phyloP scores from a whole-genome alignment of 2,113 vertebrate species.

The Sterrhoptilus dennistouni region DNA sequence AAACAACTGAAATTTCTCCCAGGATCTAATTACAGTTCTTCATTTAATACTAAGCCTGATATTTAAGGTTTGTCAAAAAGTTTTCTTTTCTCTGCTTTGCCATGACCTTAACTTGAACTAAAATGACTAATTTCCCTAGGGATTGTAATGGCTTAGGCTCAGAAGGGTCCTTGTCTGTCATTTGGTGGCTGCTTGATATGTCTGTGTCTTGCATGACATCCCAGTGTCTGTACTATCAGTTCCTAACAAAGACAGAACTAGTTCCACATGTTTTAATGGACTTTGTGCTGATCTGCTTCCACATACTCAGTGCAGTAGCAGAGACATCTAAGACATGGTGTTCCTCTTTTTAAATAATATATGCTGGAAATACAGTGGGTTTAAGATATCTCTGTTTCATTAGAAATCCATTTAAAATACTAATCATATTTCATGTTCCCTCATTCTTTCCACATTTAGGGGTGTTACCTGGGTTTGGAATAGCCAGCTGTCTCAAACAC shows the following conservation, averaged over 20 bases:
- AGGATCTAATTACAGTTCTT: neutral
- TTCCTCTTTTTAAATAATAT: neutral
- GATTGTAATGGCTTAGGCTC: neutral
- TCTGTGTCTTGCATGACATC: neutral
- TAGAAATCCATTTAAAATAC: slow-evolving; percentile 42
- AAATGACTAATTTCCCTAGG: neutral
- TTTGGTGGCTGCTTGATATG: neutral
- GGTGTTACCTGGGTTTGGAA: slow-evolving; percentile 61
- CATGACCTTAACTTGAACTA: slow-evolving; percentile 36
- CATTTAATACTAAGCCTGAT: neutral
- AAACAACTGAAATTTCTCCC: neutral
- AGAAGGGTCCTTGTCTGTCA: neutral
- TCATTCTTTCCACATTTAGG: slow-evolving; percentile 67
- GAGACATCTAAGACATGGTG: neutral
- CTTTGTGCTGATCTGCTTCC: neutral
- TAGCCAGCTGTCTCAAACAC: slow-evolving; percentile 63
- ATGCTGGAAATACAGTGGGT: neutral
- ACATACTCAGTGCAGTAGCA: neutral
- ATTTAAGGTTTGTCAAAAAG: neutral
- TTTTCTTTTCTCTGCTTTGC: neutral
- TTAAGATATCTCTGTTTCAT: neutral
- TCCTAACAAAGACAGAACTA: neutral
- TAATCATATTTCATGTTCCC: slow-evolving; percentile 43
- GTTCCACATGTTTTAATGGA: neutral
- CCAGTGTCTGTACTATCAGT: neutral